phyloP scores from a whole-genome alignment of 2,113 vertebrate genomes.

The Aspidoscelis tigris region DNA sequence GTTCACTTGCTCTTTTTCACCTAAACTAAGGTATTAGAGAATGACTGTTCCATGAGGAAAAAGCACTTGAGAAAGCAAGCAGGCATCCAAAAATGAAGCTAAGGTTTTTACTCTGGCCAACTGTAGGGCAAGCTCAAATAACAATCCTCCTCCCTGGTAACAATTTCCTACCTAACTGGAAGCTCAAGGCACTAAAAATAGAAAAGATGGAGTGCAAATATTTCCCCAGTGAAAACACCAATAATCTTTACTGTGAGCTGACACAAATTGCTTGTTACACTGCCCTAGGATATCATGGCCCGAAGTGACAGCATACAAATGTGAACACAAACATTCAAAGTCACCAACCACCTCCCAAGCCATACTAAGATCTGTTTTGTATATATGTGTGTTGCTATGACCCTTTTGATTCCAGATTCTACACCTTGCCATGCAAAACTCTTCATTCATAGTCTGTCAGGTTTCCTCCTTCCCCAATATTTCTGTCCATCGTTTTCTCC shows the following conservation, averaged over 20 bases:
- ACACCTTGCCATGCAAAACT: slow-evolving; percentile 42
- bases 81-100: slow-evolving; percentile 48
- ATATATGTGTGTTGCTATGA: slow-evolving; percentile 27
- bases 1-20: slow-evolving; percentile 13
- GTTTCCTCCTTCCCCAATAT: slow-evolving; percentile 41
- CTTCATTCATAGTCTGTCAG: slow-evolving; percentile 37
- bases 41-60: background rate
- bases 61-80: slow-evolving; percentile 29
- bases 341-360: slow-evolving; percentile 46
- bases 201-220: slow-evolving; percentile 57
- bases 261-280: slow-evolving; percentile 59
- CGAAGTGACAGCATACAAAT: slow-evolving; percentile 18
- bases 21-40: slow-evolving; percentile 47
- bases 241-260: slow-evolving; percentile 63
- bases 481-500: slow-evolving; percentile 39
- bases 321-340: slow-evolving; percentile 12
- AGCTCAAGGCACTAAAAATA: slow-evolving; percentile 56
- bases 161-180: slow-evolving; percentile 52
- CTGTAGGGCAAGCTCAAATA: slow-evolving; percentile 16
- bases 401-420: slow-evolving; percentile 32
- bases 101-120: slow-evolving; percentile 59
- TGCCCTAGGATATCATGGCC: slow-evolving; percentile 61
- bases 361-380: slow-evolving; percentile 28
- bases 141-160: slow-evolving; percentile 11
- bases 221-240: slow-evolving; percentile 64